Base-by-base conservation (phyloP, 1,140 invertebrate species). In the Varroa destructor region DNA sequence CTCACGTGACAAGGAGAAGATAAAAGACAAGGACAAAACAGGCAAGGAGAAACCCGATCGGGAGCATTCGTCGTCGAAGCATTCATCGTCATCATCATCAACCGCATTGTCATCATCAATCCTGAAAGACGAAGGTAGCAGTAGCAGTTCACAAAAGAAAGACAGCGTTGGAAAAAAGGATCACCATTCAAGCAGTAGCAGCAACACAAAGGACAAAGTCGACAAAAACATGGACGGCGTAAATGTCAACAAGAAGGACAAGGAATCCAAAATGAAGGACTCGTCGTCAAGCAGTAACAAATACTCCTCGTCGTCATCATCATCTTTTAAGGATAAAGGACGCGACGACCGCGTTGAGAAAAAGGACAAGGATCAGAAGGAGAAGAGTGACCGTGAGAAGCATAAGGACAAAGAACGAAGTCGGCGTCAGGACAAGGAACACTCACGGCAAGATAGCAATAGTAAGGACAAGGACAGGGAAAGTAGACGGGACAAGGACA, bases 401-500 rank as follows among this genome's bases (percentile, higher is more conserved):
- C 72, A 70, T 43, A 57, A 76, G 56, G 61, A 37, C 46, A 71
- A 43, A 12, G 61, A 51, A 8, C 46, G 46, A 51, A 51, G 46
- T 51, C 46, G 46, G 46, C 46, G 46, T 8, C 46, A 51, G 46
- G 46, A 51, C 46, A 51, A 51, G 46, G 46, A 51, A 8, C 46
- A 51, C 46, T 51, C 46, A 51, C 46, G 46, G 8, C 46, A 51
- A 8, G 42, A 58, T 55, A 74, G 72, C 70, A 74, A 43, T 46
- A 37, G 42, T 10, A 42, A 72, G 70, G 12, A 56, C n/a, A 74
- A 74, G 74, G 75, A 75, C 46, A 72, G 71, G 67, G 71, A 75
- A 73, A 80, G 82, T 54, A 74, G 79, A 72, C 80, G 79, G 73
- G 79, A 80, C 4, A 79, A 79, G 25, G 75, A 71, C 14, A 72